Evolutionary conservation across 2,888 invertebrate genomes (phyloP), one percentile per base, ranked within the genome.

Genomic region (Xanthia togata): DNA sequence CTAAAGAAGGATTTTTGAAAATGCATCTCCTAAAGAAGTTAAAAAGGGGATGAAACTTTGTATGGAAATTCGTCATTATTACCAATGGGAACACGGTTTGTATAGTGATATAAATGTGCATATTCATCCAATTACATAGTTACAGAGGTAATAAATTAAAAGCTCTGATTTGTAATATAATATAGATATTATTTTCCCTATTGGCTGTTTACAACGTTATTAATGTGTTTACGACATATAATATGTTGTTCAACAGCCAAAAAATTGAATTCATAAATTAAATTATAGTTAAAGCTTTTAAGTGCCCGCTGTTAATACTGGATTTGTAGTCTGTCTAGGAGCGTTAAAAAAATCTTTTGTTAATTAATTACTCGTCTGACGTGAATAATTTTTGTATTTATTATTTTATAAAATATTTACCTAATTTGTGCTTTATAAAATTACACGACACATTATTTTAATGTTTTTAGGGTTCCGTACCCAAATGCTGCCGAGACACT

Each of bases 201-300:
- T 47, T 76, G 6, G 4, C 23, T 38, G 35, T 78, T 64, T 9
- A 35, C 41, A 79, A 64, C 17, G 50, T 44, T 35, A 44, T 77
- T 63, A 69, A 53, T 62, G 38, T 9, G 59, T 79, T 79, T 35
- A 14, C 41, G 59, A n/a, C n/a, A 70, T 41, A 50, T 59, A 79
- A 59, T 80, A 50, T 23, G 53, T 67, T 38, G 65, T 72, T 47
- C 60, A 73, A 38, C 5, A 59, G 23, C n/a, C 47, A 55, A 62
- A 41, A 50, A 80, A 81, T 50, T 47, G 47, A 63, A 55, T 67
- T 62, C 26, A 57, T 63, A 63, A 38, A 68, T 73, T 41, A 41
- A 67, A 79, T 62, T 67, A 47, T 55, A 53, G 59, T 65, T 60
- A 9, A 71, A 65, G 53, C 59, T 70, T 47, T 47, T 0, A 47